Evolutionary conservation across 2,888 invertebrate genomes (phyloP).

Genomic region (Glyphotaelius pellucidus): DNA sequence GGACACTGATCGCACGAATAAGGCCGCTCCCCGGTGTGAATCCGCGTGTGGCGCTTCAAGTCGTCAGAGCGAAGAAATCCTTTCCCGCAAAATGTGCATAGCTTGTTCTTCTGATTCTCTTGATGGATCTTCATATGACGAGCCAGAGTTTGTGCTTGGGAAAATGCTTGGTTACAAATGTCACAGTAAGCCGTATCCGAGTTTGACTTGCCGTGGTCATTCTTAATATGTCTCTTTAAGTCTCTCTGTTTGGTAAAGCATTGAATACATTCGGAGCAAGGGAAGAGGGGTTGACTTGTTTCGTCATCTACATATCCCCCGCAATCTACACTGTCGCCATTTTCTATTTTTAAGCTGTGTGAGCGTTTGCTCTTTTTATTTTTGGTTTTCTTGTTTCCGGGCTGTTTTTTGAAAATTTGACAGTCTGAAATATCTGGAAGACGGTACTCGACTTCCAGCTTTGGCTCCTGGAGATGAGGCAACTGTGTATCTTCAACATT

Average conservation of each 20-base stretch:
- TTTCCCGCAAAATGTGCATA: slow-evolving; percentile 67
- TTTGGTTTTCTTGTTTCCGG: slow-evolving; percentile 26
- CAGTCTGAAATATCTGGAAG: not conserved
- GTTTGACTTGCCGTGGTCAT: slow-evolving; percentile 46
- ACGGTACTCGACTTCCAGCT: slow-evolving; percentile 54
- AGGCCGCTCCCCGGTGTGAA: slow-evolving; percentile 68
- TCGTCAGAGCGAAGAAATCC: slow-evolving; percentile 67
- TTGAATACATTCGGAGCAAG: slow-evolving; percentile 71
- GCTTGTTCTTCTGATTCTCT: slow-evolving; percentile 66
- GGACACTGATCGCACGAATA: slow-evolving; percentile 68
- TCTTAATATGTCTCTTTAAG: slow-evolving; percentile 68
- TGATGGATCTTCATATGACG: slow-evolving; percentile 70
- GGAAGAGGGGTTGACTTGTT: slow-evolving; percentile 71
- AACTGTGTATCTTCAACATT: slow-evolving; percentile 17
- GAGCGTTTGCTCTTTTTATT: slow-evolving; percentile 33
- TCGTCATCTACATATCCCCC: slow-evolving; percentile 68
- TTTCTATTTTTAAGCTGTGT: not conserved
- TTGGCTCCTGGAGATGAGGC: slow-evolving; percentile 49
- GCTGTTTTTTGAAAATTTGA: not conserved
- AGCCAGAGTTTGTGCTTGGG: slow-evolving; percentile 72
- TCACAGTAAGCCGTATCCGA: slow-evolving; percentile 68
- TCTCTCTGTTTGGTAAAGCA: slow-evolving; percentile 70
- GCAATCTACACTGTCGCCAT: slow-evolving; percentile 23
- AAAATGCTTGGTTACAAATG: slow-evolving; percentile 72
- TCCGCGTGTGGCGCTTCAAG: slow-evolving; percentile 68